These are phyloP conservation scores for Drosophila macrospina DNA, from an alignment of 2,888 invertebrate genomes.

Conservation along the genomic window DNA sequence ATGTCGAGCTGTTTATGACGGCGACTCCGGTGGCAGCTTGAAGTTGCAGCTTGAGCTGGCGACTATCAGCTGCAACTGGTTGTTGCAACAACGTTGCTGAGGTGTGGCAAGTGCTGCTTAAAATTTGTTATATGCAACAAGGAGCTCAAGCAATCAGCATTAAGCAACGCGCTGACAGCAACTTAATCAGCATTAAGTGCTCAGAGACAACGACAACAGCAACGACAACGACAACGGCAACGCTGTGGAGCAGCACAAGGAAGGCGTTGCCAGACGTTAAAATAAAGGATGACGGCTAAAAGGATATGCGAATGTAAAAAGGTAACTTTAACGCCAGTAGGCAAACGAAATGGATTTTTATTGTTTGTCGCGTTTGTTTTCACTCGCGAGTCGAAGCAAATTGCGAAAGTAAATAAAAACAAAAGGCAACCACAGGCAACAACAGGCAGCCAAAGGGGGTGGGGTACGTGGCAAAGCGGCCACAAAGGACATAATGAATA, in stretches of 20 bases:
- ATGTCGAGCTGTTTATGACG: constrained; percentile 50
- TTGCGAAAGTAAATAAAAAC: constrained; percentile 76
- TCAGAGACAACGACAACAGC: constrained; percentile 12
- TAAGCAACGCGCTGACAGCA: constrained; percentile 53
- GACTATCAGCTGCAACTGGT: constrained; percentile 3
- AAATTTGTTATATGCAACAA: constrained; percentile 31
- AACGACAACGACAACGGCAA: background rate
- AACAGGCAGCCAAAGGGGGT: background rate
- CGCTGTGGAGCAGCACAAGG: too few relatives aligned
- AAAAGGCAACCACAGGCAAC: constrained; percentile 43
- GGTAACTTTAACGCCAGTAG: constrained; percentile 26
- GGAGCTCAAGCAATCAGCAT: constrained; percentile 55
- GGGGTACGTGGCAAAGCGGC: constrained; percentile 53
- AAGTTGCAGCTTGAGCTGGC: constrained; percentile 5
- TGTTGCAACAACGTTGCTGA: constrained; percentile 13
- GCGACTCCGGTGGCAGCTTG: constrained; percentile 10
- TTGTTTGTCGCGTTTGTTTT: constrained; percentile 49
- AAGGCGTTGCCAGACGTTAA: constrained; percentile 28
- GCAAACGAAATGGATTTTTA: constrained; percentile 68
- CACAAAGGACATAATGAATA: constrained; percentile 78
- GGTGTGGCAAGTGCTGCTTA: constrained; percentile 42
- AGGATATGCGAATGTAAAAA: constrained; percentile 17
- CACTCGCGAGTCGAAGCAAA: constrained; percentile 57
- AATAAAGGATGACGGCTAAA: constrained; percentile 30
- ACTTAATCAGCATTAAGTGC: constrained; percentile 72